Conservation (phyloP, 2,888 invertebrate species). For the Iselma pallidipennis region DNA sequence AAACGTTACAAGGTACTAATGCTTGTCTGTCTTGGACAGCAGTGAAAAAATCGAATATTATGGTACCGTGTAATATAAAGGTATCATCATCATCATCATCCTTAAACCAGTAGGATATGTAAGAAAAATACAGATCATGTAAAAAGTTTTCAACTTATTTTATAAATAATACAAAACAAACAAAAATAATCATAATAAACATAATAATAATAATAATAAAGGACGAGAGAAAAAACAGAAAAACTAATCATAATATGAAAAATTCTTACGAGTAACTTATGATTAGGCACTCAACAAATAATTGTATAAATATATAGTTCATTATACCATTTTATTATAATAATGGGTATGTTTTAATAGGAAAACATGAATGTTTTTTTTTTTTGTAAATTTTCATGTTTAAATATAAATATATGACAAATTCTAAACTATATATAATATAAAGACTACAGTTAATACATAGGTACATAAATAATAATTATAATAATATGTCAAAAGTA, state of each 20-base stretch:
- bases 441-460: constrained; percentile 38
- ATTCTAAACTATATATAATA: constrained; percentile 38
- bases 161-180: too few species aligned
- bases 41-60: constrained; percentile 9
- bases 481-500: constrained; percentile 24
- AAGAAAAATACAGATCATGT: constrained; percentile 42
- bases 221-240: not conserved
- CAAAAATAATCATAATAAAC: constrained; percentile 26
- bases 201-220: not conserved
- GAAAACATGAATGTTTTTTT: constrained; percentile 46
- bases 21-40: constrained; percentile 11
- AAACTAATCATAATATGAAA: constrained; percentile 9
- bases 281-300: constrained; percentile 54
- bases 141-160: too few species aligned
- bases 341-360: constrained; percentile 34
- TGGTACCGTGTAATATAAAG: constrained; percentile 14
- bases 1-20: constrained; percentile 23
- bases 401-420: constrained; percentile 51
- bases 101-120: constrained; percentile 40
- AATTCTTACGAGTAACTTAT: constrained; percentile 40
- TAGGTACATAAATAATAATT: constrained; percentile 50
- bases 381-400: constrained; percentile 29
- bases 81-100: constrained; percentile 21
- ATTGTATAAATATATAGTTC: constrained; percentile 50
- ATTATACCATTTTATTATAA: constrained; percentile 35